Conservation (phyloP, 2,888 invertebrate genomes). For the Eristalis intricaria region DNA sequence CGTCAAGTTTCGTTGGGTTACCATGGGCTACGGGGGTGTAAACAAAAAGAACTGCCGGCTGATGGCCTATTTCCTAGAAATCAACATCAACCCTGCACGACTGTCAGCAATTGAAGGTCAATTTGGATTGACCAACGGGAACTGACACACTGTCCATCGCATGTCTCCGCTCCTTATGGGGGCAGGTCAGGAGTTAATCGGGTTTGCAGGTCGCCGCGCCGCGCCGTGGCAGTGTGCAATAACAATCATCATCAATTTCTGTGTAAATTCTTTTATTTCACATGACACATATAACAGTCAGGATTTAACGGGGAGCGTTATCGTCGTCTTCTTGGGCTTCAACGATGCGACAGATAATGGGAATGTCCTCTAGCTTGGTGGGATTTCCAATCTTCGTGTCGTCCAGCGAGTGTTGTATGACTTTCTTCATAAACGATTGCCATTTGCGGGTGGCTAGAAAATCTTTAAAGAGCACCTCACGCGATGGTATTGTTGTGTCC, state of each 20-base stretch:
- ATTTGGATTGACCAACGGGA: constrained; percentile 54
- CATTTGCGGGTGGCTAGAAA: constrained; percentile 77
- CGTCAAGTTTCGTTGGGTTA: constrained; percentile 37
- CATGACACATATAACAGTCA: constrained; percentile 22
- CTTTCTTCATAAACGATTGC: constrained; percentile 77
- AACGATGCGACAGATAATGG: constrained; percentile 79
- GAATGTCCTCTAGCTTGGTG: constrained; percentile 77
- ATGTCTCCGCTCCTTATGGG: constrained; percentile 18
- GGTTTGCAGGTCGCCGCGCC: constrained; percentile 36
- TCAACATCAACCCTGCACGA: constrained; percentile 24
- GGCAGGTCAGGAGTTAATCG: constrained; percentile 52
- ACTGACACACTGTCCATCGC: constrained; percentile 60
- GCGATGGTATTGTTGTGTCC: constrained; percentile 78
- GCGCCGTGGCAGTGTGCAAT: background rate
- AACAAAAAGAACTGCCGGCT: constrained; percentile 44
- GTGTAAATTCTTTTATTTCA: constrained; percentile 28
- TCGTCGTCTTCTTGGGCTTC: constrained; percentile 73
- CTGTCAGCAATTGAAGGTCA: constrained; percentile 47
- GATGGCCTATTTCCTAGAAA: constrained; percentile 55
- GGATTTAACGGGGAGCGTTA: background rate
- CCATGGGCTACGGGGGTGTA: constrained; percentile 30
- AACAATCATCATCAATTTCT: constrained; percentile 32
- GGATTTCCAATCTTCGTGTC: constrained; percentile 70
- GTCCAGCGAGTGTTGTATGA: constrained; percentile 73
- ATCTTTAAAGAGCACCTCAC: constrained; percentile 76